Evolutionary conservation across 1,140 invertebrate genomes (phyloP).

Genomic region (Drosophila nigrodunni): DNA sequence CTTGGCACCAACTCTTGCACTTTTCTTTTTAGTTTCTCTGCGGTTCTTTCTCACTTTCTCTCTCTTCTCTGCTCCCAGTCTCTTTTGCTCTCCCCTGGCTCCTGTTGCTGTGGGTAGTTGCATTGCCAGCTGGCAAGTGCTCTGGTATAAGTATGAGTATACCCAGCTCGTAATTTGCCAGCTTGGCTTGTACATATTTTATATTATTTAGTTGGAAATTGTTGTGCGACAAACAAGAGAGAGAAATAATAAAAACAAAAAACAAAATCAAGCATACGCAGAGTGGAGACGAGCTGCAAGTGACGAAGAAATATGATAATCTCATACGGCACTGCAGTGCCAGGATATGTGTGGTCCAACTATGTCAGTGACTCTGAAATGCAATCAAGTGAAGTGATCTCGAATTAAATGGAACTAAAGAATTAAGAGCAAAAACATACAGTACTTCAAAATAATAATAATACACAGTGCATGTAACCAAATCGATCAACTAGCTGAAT

Average conservation of each 20-base stretch:
- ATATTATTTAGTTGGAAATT: conserved; percentile 76
- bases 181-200: conserved; percentile 77
- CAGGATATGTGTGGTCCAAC: conserved; percentile 6
- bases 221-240: conserved; percentile 22
- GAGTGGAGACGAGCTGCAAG: conserved; percentile 23
- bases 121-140: conserved; percentile 50
- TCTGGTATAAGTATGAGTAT: conserved; percentile 56
- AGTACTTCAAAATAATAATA: too few species aligned
- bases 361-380: conserved; percentile 5
- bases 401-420: conserved; percentile 6
- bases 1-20: conserved; percentile 67
- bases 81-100: conserved; percentile 8
- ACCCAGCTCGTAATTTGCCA: conserved; percentile 74
- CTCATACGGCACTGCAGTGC: conserved; percentile 67
- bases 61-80: background rate
- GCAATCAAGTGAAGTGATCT: conserved; percentile 20
- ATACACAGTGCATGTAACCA: too few species aligned
- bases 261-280: background rate
- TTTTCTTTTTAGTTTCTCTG: conserved; percentile 68
- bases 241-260: conserved; percentile 1
- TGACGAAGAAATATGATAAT: conserved; percentile 73
- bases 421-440: background rate
- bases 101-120: conserved; percentile 25
- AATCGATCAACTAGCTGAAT: too few species aligned
- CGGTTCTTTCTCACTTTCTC: conserved; percentile 22